These are phyloP conservation scores for Xenopus petersii DNA, from an alignment of 2,797 vertebrate species.

Conservation along the genomic window DNA sequence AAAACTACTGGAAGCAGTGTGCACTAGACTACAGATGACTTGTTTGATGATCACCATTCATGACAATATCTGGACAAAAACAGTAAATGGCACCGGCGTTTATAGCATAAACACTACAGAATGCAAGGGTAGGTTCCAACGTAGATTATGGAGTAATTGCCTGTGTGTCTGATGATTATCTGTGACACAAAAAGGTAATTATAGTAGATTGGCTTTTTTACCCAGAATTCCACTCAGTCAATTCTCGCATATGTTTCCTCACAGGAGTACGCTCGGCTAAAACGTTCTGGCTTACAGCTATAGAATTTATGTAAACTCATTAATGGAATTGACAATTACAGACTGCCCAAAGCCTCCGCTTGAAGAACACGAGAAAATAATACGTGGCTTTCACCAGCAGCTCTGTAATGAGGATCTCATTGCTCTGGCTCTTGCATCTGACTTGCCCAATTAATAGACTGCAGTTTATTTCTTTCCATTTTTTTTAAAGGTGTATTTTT, in stretches of 20 bases:
- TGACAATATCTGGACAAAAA: slow-evolving; percentile 18
- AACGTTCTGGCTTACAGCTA: slow-evolving; percentile 42
- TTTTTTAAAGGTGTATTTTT: neutral
- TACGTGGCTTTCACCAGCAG: slow-evolving; percentile 33
- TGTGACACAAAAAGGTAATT: slow-evolving; percentile 46
- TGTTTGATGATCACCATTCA: slow-evolving; percentile 10
- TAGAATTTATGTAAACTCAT: slow-evolving; percentile 48
- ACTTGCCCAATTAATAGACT: slow-evolving; percentile 44
- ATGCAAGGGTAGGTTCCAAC: slow-evolving; percentile 11
- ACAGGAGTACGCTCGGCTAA: slow-evolving; percentile 38
- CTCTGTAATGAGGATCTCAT: slow-evolving; percentile 44
- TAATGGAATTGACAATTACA: slow-evolving; percentile 46
- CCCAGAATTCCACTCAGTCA: slow-evolving; percentile 39
- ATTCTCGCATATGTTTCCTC: slow-evolving; percentile 44
- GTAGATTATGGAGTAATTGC: slow-evolving; percentile 30
- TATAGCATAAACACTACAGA: slow-evolving; percentile 22
- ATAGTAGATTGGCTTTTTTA: slow-evolving; percentile 39
- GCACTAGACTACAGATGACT: neutral
- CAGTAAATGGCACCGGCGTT: slow-evolving; percentile 7
- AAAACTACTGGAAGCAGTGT: neutral
- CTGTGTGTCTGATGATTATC: slow-evolving; percentile 37
- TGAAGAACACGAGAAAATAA: slow-evolving; percentile 35
- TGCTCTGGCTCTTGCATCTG: slow-evolving; percentile 22
- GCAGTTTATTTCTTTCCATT: slow-evolving; percentile 8
- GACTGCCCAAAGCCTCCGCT: slow-evolving; percentile 42